These are phyloP conservation scores for Cladopsammia gracilis DNA, from an alignment of 64 coral and sea anemone genomes.

Conservation along the genomic window DNA sequence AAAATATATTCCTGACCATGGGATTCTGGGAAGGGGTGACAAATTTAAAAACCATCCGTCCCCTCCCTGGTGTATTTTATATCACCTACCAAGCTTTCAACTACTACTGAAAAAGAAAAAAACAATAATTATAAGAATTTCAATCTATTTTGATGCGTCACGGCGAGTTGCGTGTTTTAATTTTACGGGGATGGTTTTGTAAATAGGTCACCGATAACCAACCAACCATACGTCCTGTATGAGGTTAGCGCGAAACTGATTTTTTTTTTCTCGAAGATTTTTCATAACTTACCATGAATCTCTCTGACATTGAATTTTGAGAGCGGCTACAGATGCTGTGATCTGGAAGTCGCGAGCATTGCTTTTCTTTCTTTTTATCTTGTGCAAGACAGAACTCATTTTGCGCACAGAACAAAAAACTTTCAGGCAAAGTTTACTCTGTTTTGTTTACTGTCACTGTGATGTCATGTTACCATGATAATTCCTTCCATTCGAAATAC, in stretches of 20 bases:
- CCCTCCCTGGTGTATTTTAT: background rate
- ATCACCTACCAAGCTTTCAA: too few relatives aligned
- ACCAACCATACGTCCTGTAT: too few relatives aligned
- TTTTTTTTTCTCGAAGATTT: too few relatives aligned
- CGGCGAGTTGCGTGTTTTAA: too few relatives aligned
- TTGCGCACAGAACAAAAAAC: too few relatives aligned
- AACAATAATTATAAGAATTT: too few relatives aligned
- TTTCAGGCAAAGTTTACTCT: background rate
- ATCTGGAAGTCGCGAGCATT: background rate
- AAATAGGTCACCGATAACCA: too few relatives aligned
- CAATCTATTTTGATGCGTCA: too few relatives aligned
- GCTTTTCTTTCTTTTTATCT: background rate
- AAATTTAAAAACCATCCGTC: too few relatives aligned
- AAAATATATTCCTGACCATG: background rate
- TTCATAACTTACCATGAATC: background rate
- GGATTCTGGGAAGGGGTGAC: background rate
- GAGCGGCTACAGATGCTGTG: background rate
- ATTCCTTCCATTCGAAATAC: background rate
- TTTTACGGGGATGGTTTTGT: too few relatives aligned
- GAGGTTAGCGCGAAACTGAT: too few relatives aligned
- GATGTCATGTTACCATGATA: slow-evolving; percentile 7
- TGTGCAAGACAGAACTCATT: background rate
- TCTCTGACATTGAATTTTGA: background rate
- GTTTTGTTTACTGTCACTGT: slow-evolving; percentile 24
- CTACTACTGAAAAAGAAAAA: too few relatives aligned